phyloP scores from a whole-genome alignment of 2,113 vertebrate genomes.

The Thryonomys swinderianus region DNA sequence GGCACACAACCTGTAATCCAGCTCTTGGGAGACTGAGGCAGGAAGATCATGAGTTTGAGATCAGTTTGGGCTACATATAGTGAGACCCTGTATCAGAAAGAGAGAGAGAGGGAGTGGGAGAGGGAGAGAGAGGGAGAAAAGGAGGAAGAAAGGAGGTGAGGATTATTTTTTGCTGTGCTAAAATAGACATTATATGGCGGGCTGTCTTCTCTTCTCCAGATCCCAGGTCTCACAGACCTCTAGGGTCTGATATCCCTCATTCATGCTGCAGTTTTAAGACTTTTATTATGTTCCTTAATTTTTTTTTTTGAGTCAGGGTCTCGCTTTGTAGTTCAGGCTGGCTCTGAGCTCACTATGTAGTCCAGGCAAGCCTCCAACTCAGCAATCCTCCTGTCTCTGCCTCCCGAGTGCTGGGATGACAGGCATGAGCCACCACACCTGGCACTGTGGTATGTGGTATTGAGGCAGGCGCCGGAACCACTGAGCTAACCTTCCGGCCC shows the following conservation, averaged over 20 bases:
- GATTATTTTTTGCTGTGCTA: constrained; percentile 8
- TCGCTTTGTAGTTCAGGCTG: too few relatives aligned
- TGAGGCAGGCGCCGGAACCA: too few relatives aligned
- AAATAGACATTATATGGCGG: not conserved
- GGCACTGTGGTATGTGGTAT: too few relatives aligned
- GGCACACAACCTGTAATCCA: not conserved
- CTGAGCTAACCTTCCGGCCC: too few relatives aligned
- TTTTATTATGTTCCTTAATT: not conserved
- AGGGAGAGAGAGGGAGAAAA: not conserved
- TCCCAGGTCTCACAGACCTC: not conserved
- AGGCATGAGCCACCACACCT: too few relatives aligned
- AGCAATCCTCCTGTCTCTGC: too few relatives aligned
- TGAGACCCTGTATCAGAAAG: not conserved
- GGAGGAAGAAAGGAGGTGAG: not conserved
- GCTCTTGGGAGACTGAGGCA: not conserved
- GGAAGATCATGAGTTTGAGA: not conserved
- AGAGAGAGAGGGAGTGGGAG: not conserved
- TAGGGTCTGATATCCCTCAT: constrained; percentile 3
- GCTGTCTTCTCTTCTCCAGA: not conserved
- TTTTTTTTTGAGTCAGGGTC: not conserved
- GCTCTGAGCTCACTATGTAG: too few relatives aligned
- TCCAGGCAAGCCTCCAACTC: too few relatives aligned
- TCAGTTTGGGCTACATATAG: not conserved
- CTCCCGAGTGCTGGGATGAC: too few relatives aligned
- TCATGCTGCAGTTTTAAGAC: not conserved